Conservation (phyloP, 1,140 invertebrate species). For the Neodiprion fabricii region DNA sequence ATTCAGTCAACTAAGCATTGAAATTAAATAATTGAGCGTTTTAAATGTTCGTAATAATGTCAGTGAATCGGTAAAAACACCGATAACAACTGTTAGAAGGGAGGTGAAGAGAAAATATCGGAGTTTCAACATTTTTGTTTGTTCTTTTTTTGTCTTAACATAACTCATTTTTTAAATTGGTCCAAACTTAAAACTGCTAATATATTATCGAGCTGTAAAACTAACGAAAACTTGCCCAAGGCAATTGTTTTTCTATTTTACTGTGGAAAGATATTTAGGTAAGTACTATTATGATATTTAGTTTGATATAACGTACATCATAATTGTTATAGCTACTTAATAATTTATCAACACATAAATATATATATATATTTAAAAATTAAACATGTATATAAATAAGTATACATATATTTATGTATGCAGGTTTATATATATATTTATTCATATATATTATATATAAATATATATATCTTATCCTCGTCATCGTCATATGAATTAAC, state of each 20-base stretch:
- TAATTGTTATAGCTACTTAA: not conserved
- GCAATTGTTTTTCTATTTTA: not conserved
- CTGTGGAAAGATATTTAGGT: not conserved
- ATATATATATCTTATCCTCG: not conserved
- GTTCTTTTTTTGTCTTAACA: too few relatives aligned
- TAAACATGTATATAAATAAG: not conserved
- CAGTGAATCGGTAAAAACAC: too few relatives aligned
- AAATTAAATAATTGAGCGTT: not conserved
- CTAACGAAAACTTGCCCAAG: not conserved
- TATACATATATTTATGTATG: not conserved
- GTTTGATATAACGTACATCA: not conserved
- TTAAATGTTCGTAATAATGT: too few relatives aligned
- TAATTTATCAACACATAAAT: not conserved
- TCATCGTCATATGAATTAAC: not conserved
- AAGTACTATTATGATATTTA: constrained; percentile 1
- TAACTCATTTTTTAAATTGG: too few relatives aligned
- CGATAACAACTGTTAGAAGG: too few relatives aligned
- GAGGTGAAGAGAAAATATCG: too few relatives aligned
- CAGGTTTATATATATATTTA: not conserved
- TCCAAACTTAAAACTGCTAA: too few relatives aligned
- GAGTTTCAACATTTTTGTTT: too few relatives aligned
- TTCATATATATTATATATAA: not conserved
- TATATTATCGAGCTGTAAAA: not conserved
- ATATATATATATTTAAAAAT: not conserved
- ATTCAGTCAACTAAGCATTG: not conserved